Conservation (phyloP, 2,797 vertebrate genomes). For the Gallinago solitaria region DNA sequence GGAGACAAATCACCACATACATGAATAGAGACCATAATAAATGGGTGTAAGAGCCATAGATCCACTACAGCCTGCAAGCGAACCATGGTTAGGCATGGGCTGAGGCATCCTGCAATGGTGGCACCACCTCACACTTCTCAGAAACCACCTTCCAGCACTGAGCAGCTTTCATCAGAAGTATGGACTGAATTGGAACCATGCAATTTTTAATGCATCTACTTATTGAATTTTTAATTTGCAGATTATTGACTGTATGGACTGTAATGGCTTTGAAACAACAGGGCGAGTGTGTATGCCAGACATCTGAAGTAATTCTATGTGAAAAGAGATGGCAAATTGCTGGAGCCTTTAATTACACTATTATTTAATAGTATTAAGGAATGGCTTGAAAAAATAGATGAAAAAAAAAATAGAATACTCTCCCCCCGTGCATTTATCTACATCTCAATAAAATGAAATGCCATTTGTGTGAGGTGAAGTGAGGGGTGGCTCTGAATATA, state of each 20-base stretch:
- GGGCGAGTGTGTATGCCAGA: slow-evolving; percentile 41
- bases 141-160: slow-evolving; percentile 1
- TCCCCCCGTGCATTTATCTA: slow-evolving; percentile 27
- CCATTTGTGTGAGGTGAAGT: not conserved
- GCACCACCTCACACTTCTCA: slow-evolving; percentile 23
- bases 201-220: slow-evolving; percentile 66
- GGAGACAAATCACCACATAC: not conserved
- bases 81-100: not conserved
- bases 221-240: slow-evolving; percentile 82
- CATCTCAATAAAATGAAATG: slow-evolving; percentile 49
- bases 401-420: slow-evolving; percentile 15
- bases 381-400: slow-evolving; percentile 21
- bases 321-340: slow-evolving; percentile 63
- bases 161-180: not conserved
- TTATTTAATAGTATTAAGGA: slow-evolving; percentile 69
- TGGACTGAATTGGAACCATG: slow-evolving; percentile 50
- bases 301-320: slow-evolving; percentile 66
- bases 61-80: not conserved
- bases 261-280: slow-evolving; percentile 73
- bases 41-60: no score
- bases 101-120: slow-evolving; percentile 19
- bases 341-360: slow-evolving; percentile 67
- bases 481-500: not conserved
- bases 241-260: slow-evolving; percentile 76
- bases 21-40: no score